phyloP scores from a whole-genome alignment of 2,113 vertebrate species.

The Lethenteron reissneri region DNA sequence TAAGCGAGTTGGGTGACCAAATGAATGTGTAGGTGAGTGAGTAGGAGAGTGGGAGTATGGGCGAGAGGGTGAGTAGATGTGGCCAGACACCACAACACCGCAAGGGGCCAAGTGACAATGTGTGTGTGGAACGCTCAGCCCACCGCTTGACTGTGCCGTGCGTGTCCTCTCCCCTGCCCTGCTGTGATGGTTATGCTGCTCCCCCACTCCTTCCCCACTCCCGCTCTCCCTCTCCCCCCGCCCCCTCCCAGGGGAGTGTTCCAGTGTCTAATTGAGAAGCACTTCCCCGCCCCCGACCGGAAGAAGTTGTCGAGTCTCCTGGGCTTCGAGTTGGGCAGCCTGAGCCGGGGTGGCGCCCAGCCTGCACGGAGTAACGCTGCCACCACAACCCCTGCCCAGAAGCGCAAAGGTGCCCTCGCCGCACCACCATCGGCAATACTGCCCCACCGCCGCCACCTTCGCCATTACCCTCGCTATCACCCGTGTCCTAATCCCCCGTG shows the following conservation, averaged over 20 bases:
- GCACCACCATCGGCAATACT: not conserved
- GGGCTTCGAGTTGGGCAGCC: constrained; percentile 63
- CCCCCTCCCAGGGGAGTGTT: constrained; percentile 49
- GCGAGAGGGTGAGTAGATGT: not conserved
- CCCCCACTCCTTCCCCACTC: too few species aligned
- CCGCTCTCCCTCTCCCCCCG: too few species aligned
- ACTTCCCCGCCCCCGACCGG: constrained; percentile 89
- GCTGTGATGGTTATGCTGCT: too few species aligned
- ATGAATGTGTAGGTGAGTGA: not conserved
- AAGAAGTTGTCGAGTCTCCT: constrained; percentile 86
- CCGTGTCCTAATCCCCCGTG: not conserved
- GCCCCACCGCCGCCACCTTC: not conserved
- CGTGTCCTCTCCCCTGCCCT: too few species aligned
- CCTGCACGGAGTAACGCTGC: constrained; percentile 43
- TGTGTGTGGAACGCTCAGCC: too few species aligned
- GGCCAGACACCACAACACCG: too few species aligned
- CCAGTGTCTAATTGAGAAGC: constrained; percentile 86
- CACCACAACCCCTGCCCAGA: too few species aligned
- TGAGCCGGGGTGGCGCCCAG: constrained; percentile 60
- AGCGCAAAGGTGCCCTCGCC: not conserved
- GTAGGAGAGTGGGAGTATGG: not conserved
- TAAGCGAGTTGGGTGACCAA: not conserved
- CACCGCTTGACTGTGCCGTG: too few species aligned
- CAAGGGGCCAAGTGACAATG: too few species aligned
- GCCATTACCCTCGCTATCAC: not conserved